These are phyloP conservation scores for Drosophila micromelanica DNA, from an alignment of 1,140 invertebrate species.

Conservation along the genomic window DNA sequence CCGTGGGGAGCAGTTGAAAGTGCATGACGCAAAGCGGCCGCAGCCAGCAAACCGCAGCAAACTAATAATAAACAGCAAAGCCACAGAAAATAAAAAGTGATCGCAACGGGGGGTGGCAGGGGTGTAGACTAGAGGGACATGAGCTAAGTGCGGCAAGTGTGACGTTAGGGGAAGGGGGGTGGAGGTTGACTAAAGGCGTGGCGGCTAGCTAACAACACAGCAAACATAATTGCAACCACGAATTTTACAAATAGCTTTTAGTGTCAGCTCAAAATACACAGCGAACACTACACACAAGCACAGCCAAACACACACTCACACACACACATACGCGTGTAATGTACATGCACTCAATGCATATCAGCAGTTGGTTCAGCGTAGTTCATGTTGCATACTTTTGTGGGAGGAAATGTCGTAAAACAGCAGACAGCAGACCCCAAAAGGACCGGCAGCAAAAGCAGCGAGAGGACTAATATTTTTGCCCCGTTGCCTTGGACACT, in stretches of 20 bases:
- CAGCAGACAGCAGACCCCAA: conserved; percentile 19
- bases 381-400: conserved; percentile 52
- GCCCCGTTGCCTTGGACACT: conserved; percentile 55
- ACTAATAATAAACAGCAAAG: conserved; percentile 78
- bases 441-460: conserved; percentile 3
- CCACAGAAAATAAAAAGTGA: conserved; percentile 45
- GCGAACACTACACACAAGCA: conserved; percentile 24
- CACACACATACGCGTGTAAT: conserved; percentile 39
- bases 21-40: conserved; percentile 50
- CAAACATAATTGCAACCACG: conserved; percentile 81
- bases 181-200: conserved; percentile 18
- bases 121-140: conserved; percentile 19
- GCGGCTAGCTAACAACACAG: conserved; percentile 59
- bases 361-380: conserved; percentile 44
- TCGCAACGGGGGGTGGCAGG: neutral
- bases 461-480: conserved; percentile 56
- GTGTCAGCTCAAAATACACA: conserved; percentile 76
- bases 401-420: conserved; percentile 65
- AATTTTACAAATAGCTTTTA: conserved; percentile 82
- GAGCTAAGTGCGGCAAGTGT: conserved; percentile 55
- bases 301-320: conserved; percentile 3
- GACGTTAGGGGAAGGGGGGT: neutral
- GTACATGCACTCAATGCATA: conserved; percentile 76
- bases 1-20: conserved; percentile 14
- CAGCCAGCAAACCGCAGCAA: conserved; percentile 67